Evolutionary conservation across 2,113 vertebrate genomes (phyloP), one percentile per base, ranked within the genome.

Genomic region (Apistogramma diplotaenia): DNA sequence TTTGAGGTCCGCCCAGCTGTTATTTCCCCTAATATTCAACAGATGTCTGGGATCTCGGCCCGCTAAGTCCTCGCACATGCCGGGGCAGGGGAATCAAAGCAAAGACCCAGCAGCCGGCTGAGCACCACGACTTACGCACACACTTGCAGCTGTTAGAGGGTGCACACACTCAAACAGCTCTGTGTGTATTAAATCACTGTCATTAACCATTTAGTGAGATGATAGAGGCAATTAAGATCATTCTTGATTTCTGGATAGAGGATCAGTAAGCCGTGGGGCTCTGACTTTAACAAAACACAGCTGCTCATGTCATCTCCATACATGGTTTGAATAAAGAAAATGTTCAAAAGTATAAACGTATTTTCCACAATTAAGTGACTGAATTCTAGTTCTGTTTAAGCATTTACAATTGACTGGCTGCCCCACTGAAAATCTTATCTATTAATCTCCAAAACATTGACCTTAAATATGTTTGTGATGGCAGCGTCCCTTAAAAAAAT

Each of bases 1-100:
- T 94, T 93, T 93, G 93, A 94, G 93, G 94, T 95, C 94, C 91
- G 82, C 91, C 93, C 93, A 94, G 94, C 92, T 95, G 94, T 94
- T 95, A 93, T 93, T 93, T 89, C 86, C 87, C 87, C 87, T 95
- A 95, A 95, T 95, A 90, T 90, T 89, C 91, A 93, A 91, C 94
- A 94, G 93, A 95, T 95, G 93, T 95, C 65, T 82, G 78, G 87
- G 90, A 91, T 86, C 89, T 82, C 54, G 82, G 86, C 87, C 85
- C 79, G 84, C 85, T 93, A 92, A 94, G 90, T 93, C 91, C 89
- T 89, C 74, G 82, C 92, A 93, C 92, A 94, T 93, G 93, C 85
- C 75, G 70, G 82, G 79, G 84, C 84, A 62, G 85, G 81, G 79
- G 79, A 92, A 92, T 93, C 93, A 93, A 90, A 93, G 93, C 87